phyloP scores from a whole-genome alignment of 2,797 vertebrate genomes.

The Poeciliopsis infans region DNA sequence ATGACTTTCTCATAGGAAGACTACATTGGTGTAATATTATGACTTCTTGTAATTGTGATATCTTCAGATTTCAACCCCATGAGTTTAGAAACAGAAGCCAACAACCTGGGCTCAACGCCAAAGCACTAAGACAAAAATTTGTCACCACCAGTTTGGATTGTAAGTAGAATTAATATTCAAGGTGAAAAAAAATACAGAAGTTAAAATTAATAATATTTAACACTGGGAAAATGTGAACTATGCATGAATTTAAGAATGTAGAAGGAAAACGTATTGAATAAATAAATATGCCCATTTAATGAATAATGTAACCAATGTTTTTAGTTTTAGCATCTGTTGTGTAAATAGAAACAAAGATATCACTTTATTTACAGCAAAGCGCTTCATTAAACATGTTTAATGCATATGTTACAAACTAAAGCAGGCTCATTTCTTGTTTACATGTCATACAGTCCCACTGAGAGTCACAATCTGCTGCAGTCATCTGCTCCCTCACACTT shows the following conservation, averaged over 20 bases:
- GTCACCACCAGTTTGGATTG: background rate
- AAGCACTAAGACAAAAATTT: background rate
- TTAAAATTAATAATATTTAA: background rate
- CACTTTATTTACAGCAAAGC: background rate
- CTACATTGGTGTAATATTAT: too few species aligned
- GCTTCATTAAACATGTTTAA: constrained; percentile 40
- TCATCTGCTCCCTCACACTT: background rate
- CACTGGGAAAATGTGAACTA: background rate
- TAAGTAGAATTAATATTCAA: background rate
- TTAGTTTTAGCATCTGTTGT: background rate
- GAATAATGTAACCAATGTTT: background rate
- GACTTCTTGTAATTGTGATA: background rate
- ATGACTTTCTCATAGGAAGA: too few species aligned
- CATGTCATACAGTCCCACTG: constrained; percentile 25
- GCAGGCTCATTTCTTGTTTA: constrained; percentile 18
- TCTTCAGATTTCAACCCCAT: background rate
- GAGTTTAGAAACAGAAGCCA: background rate
- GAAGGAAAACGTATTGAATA: background rate
- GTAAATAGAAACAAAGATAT: constrained; percentile 4
- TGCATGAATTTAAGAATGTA: background rate
- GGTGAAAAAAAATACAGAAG: background rate
- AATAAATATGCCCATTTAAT: background rate
- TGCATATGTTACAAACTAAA: constrained; percentile 38
- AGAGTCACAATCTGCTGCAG: constrained; percentile 1
- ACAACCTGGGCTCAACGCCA: background rate